Evolutionary conservation across 37 sponge, comb jelly and placozoan genomes (phyloP).

Genomic region (Chondrosia reniformis): DNA sequence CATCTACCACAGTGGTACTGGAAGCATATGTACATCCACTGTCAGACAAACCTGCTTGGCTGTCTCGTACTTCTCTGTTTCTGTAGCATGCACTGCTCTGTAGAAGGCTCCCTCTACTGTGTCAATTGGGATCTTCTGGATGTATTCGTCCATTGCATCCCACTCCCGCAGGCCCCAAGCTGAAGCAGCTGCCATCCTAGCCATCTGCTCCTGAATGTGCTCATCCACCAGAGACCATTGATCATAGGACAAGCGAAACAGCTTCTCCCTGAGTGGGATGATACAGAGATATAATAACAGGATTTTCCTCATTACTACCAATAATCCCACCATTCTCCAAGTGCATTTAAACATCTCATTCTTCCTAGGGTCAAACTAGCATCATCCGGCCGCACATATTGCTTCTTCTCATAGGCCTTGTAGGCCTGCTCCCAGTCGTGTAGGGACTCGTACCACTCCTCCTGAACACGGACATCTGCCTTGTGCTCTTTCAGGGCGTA

Average conservation of each 20-base stretch:
- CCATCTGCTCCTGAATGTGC: constrained; percentile 74
- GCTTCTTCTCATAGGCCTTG: constrained; percentile 69
- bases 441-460: constrained; percentile 95
- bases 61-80: constrained; percentile 38
- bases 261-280: constrained; percentile 46
- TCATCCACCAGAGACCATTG: constrained; percentile 74
- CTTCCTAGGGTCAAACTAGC: constrained; percentile 71
- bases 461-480: constrained; percentile 74
- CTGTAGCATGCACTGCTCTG: constrained; percentile 73
- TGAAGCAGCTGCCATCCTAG: constrained; percentile 86
- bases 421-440: constrained; percentile 92
- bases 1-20: background rate
- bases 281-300: background rate
- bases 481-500: constrained; percentile 74
- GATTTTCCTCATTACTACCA: background rate
- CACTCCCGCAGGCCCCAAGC: constrained; percentile 95
- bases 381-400: constrained; percentile 63
- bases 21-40: background rate
- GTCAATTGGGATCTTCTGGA: constrained; percentile 55
- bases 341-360: constrained; percentile 90
- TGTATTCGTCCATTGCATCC: constrained; percentile 83
- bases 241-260: constrained; percentile 72
- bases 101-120: constrained; percentile 78
- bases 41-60: constrained; percentile 79
- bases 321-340: constrained; percentile 81